Conservation (phyloP, 2,113 vertebrate genomes). For the Telmatochromis bifrenatus region DNA sequence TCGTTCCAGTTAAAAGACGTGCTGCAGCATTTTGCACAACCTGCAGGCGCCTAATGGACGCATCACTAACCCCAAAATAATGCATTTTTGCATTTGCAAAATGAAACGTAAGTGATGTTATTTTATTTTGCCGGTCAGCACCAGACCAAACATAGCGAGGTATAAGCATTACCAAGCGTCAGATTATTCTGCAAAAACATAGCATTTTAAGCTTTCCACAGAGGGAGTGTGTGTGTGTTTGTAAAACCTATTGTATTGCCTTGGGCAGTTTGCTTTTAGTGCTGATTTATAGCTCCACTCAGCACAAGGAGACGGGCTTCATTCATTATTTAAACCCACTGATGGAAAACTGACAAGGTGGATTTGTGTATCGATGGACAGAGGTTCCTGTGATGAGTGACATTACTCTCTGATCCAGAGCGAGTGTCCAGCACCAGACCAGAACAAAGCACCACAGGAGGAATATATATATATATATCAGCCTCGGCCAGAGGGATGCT, state of each 20-base stretch:
- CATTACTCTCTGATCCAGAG: neutral
- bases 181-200: neutral
- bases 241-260: neutral
- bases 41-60: no score
- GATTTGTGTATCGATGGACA: neutral
- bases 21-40: no score
- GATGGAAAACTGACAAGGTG: conserved; percentile 5
- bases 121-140: neutral
- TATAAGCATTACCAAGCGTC: neutral
- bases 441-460: conserved; percentile 36
- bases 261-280: conserved; percentile 13
- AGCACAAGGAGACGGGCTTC: neutral
- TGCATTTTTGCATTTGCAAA: no score
- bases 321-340: conserved; percentile 47
- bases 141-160: neutral
- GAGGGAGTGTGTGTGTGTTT: neutral
- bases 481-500: conserved; percentile 25
- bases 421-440: conserved; percentile 5
- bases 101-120: neutral
- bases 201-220: neutral
- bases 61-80: no score
- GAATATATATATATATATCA: conserved; percentile 28
- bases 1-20: no score
- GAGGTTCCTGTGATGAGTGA: neutral
- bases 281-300: conserved; percentile 44